Evolutionary conservation across 2,113 vertebrate species (phyloP).

Genomic region (Centropus unirufus): DNA sequence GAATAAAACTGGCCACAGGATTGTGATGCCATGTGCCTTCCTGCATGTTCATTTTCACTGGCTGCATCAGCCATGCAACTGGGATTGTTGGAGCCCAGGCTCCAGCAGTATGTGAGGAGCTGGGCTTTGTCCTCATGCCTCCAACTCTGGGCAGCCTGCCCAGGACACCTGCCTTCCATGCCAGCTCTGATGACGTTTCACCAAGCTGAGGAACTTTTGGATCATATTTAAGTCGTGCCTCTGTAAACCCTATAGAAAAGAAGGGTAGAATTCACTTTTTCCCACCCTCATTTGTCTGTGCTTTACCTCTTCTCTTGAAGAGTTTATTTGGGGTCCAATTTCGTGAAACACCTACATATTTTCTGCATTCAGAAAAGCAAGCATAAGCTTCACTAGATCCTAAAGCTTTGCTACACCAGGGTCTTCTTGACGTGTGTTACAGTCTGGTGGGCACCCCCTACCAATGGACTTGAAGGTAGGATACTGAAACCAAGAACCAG

Average conservation of each 20-base stretch:
- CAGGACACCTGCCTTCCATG: fast-evolving
- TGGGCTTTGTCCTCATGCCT: background rate
- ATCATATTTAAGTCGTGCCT: fast-evolving
- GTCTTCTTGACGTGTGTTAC: background rate
- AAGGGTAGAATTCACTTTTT: background rate
- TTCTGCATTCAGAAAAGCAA: background rate
- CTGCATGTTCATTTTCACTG: background rate
- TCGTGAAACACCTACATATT: background rate
- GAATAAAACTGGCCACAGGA: fast-evolving
- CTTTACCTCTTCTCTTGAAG: background rate
- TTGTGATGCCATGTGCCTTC: too few relatives aligned
- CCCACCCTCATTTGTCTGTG: background rate
- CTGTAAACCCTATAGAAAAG: background rate
- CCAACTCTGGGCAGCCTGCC: background rate
- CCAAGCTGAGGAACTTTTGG: background rate
- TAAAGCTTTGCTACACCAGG: background rate
- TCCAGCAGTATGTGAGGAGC: background rate
- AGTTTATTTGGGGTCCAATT: background rate
- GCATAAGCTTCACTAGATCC: background rate
- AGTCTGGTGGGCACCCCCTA: background rate
- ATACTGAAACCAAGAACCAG: background rate
- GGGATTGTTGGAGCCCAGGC: fast-evolving
- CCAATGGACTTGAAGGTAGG: background rate
- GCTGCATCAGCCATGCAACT: fast-evolving
- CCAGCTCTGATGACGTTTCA: background rate